Conservation (phyloP, 2,113 vertebrate species). For the Lagopus leucura region DNA sequence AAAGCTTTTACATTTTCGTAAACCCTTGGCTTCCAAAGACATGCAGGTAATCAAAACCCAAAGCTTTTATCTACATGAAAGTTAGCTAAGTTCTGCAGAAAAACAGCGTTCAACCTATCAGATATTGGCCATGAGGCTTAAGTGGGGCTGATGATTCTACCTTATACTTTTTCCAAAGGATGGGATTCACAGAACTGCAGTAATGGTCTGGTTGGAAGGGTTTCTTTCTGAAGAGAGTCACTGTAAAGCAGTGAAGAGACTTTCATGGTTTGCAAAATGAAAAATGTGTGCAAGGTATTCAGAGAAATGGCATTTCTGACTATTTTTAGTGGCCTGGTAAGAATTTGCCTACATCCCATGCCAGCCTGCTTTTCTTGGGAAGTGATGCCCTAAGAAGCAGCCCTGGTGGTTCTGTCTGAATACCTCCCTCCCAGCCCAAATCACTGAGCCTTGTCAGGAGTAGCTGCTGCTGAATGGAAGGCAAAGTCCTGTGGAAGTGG, state of each 20-base stretch:
- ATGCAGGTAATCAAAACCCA: neutral
- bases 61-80: neutral
- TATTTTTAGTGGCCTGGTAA: neutral
- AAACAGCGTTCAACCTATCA: neutral
- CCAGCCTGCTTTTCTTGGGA: neutral
- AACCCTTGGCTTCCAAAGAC: neutral
- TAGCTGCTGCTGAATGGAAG: neutral
- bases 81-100: neutral
- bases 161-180: neutral
- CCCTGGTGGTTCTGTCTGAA: neutral
- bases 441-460: neutral
- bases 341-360: neutral
- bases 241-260: neutral
- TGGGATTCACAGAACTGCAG: neutral
- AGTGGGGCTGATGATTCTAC: neutral
- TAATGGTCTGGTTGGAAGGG: neutral
- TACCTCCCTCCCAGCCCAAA: neutral
- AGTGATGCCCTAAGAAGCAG: neutral
- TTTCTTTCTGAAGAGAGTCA: neutral
- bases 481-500: neutral
- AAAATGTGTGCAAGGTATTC: accelerated
- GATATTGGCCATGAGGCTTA: neutral
- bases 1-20: neutral
- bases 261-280: neutral
- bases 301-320: neutral